Conservation (phyloP, 2,797 vertebrate species). For the Emydoidea blandingii region DNA sequence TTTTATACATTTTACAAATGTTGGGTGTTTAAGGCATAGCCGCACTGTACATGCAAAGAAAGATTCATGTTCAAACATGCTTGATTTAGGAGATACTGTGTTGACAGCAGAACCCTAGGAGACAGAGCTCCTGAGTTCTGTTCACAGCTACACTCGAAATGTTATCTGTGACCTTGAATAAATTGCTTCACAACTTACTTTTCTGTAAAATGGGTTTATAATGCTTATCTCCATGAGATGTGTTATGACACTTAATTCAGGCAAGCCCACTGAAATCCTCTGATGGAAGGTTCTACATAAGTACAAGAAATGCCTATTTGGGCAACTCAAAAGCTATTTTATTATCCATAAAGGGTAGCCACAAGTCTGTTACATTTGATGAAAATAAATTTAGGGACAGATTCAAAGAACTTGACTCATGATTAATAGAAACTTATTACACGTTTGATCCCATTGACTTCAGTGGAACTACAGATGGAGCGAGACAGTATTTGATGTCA, state of each 20-base stretch:
- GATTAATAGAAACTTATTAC: neutral
- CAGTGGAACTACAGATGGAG: neutral
- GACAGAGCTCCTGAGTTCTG: neutral
- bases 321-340: neutral
- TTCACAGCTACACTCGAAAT: neutral
- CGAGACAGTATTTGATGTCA: neutral
- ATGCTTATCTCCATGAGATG: neutral
- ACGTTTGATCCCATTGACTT: neutral
- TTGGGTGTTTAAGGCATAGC: neutral
- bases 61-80: neutral
- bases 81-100: neutral
- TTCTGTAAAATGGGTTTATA: neutral
- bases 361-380: neutral
- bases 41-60: neutral
- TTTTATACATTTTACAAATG: neutral
- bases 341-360: neutral
- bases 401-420: neutral
- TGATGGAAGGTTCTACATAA: neutral
- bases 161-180: neutral
- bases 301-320: neutral
- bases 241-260: accelerated
- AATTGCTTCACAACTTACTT: neutral
- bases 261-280: neutral
- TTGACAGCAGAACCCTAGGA: accelerated
- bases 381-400: neutral